Conservation (phyloP, 2,888 invertebrate genomes). For the Diachrysia chrysitis region DNA sequence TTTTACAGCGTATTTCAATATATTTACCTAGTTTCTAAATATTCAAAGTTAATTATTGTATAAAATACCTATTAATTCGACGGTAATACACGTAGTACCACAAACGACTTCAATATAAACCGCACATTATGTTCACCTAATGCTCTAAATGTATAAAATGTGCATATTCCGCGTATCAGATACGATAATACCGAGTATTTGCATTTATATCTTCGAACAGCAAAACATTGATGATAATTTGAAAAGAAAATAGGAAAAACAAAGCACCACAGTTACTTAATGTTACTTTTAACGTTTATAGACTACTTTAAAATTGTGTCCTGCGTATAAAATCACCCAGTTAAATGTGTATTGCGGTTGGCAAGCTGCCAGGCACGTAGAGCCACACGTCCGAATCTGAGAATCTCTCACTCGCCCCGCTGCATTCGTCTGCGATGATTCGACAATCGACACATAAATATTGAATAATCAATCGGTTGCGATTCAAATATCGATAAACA, state of each 20-base stretch:
- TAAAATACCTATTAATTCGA: conserved; percentile 6
- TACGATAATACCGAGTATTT: conserved; percentile 35
- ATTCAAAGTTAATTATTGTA: conserved; percentile 6
- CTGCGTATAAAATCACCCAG: conserved; percentile 81
- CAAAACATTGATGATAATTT: conserved; percentile 48
- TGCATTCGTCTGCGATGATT: conserved; percentile 72
- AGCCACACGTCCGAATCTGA: conserved; percentile 74
- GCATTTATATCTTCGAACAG: conserved; percentile 39
- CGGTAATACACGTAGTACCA: neutral
- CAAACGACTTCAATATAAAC: conserved; percentile 20
- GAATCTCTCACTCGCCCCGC: conserved; percentile 78
- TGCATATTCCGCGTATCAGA: conserved; percentile 26
- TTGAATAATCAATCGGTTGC: conserved; percentile 67
- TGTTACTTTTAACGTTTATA: conserved; percentile 81
- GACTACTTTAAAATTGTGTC: conserved; percentile 84
- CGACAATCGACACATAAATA: conserved; percentile 79
- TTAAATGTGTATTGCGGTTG: conserved; percentile 84
- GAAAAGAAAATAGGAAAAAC: conserved; percentile 63
- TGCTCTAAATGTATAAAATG: conserved; percentile 13
- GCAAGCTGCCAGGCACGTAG: conserved; percentile 78
- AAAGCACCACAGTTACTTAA: conserved; percentile 73
- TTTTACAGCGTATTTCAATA: neutral
- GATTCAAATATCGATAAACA: conserved; percentile 45
- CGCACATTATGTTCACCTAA: conserved; percentile 24
- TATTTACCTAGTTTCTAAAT: conserved; percentile 1